Evolutionary conservation across 2,113 vertebrate species (phyloP).

Genomic region (Nycticorax nycticorax): DNA sequence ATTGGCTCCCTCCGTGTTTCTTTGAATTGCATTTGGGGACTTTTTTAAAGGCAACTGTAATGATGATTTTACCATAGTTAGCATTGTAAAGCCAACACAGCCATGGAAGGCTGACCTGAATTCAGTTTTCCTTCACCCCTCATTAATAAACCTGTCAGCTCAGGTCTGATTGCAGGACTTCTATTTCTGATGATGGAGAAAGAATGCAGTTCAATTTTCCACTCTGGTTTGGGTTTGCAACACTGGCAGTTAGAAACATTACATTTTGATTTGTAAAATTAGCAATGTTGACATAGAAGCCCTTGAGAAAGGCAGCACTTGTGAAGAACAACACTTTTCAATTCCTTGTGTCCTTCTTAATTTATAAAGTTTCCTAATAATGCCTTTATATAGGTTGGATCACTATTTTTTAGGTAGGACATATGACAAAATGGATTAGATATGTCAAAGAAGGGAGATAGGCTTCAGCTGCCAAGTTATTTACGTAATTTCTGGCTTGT

Average conservation of each 20-base stretch:
- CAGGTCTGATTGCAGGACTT: background rate
- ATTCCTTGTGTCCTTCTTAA: background rate
- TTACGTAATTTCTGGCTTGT: background rate
- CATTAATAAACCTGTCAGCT: conserved; percentile 25
- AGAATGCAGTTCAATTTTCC: background rate
- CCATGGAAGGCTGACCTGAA: background rate
- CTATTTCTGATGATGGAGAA: background rate
- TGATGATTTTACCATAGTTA: background rate
- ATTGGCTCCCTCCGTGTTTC: background rate
- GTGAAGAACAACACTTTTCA: background rate
- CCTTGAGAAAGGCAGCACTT: background rate
- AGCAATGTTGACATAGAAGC: background rate
- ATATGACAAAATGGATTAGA: background rate
- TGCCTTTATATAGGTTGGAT: background rate
- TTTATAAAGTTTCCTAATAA: background rate
- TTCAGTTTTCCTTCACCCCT: conserved; percentile 23
- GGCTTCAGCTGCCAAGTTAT: background rate
- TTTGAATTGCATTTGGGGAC: background rate
- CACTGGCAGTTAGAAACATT: background rate
- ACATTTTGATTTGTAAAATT: background rate
- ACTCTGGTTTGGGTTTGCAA: background rate
- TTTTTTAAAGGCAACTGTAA: background rate
- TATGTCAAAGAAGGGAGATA: background rate
- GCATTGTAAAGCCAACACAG: background rate
- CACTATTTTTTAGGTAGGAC: background rate